Conservation (phyloP, 2,888 invertebrate species). For the Sipha maydis region DNA sequence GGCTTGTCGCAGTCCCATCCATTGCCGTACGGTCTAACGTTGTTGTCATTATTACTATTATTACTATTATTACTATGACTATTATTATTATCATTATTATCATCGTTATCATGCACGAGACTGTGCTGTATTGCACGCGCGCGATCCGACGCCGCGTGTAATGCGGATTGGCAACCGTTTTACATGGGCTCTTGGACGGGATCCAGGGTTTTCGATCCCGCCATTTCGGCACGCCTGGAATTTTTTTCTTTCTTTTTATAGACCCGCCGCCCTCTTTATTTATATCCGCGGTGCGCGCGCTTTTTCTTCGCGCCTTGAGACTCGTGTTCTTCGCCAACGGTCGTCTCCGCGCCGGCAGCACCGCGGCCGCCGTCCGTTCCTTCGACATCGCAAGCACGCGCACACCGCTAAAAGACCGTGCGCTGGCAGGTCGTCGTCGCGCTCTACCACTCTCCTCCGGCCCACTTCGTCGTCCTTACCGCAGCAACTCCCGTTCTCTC, state of each 20-base stretch:
- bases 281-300: slow-evolving; percentile 28
- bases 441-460: not conserved
- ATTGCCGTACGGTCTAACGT: too few relatives aligned
- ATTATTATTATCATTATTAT: too few relatives aligned
- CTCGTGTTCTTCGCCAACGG: not conserved
- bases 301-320: slow-evolving; percentile 8
- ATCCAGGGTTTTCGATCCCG: slow-evolving; percentile 40
- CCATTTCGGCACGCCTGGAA: slow-evolving; percentile 56
- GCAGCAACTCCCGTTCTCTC: not conserved
- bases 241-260: slow-evolving; percentile 54
- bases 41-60: too few relatives aligned
- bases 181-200: slow-evolving; percentile 32
- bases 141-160: slow-evolving; percentile 1
- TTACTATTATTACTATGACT: too few relatives aligned
- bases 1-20: too few relatives aligned
- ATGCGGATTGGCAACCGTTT: slow-evolving; percentile 45
- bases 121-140: not conserved
- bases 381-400: not conserved
- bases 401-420: not conserved
- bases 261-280: slow-evolving; percentile 55
- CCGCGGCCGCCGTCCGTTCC: not conserved
- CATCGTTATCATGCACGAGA: not conserved
- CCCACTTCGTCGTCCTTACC: not conserved
- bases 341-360: too few relatives aligned
- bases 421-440: not conserved